phyloP scores from a whole-genome alignment of 2,888 invertebrate genomes.

The Drosophila testacea region DNA sequence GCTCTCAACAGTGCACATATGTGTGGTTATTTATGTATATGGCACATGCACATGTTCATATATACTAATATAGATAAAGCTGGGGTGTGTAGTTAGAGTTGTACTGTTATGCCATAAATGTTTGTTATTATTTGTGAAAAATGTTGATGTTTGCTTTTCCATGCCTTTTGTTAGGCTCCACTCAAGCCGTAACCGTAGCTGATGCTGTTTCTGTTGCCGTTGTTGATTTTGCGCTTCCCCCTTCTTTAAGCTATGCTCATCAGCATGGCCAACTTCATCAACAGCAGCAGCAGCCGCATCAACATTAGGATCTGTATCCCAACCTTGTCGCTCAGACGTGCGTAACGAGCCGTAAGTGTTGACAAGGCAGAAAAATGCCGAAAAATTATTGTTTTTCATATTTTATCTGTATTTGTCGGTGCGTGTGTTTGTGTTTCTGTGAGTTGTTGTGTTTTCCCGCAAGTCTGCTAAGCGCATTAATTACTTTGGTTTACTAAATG shows the following conservation, averaged over 20 bases:
- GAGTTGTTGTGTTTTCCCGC: slow-evolving; percentile 6
- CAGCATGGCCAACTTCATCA: slow-evolving; percentile 56
- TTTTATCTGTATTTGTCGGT: slow-evolving; percentile 22
- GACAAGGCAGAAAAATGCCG: slow-evolving; percentile 78
- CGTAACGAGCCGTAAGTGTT: slow-evolving; percentile 80
- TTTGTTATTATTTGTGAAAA: slow-evolving; percentile 77
- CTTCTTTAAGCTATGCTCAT: slow-evolving; percentile 57
- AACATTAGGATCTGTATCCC: slow-evolving; percentile 27
- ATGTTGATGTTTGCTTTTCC: slow-evolving; percentile 81
- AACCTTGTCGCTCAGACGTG: slow-evolving; percentile 55
- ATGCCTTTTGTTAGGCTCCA: slow-evolving; percentile 51
- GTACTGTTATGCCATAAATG: slow-evolving; percentile 68
- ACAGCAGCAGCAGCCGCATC: slow-evolving; percentile 14
- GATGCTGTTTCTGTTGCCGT: slow-evolving; percentile 32
- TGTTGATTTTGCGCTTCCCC: slow-evolving; percentile 62
- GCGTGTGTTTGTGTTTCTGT: neutral
- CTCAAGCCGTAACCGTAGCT: slow-evolving; percentile 9
- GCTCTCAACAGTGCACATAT: slow-evolving; percentile 71
- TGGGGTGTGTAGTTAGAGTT: slow-evolving; percentile 58
- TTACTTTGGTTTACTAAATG: slow-evolving; percentile 58
- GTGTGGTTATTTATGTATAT: slow-evolving; percentile 71
- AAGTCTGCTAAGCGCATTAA: slow-evolving; percentile 60
- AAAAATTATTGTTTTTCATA: slow-evolving; percentile 74
- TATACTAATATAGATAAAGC: slow-evolving; percentile 13
- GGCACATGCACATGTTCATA: slow-evolving; percentile 18